phyloP scores from a whole-genome alignment of 2,888 invertebrate genomes.

The Caenorhabditis becei region DNA sequence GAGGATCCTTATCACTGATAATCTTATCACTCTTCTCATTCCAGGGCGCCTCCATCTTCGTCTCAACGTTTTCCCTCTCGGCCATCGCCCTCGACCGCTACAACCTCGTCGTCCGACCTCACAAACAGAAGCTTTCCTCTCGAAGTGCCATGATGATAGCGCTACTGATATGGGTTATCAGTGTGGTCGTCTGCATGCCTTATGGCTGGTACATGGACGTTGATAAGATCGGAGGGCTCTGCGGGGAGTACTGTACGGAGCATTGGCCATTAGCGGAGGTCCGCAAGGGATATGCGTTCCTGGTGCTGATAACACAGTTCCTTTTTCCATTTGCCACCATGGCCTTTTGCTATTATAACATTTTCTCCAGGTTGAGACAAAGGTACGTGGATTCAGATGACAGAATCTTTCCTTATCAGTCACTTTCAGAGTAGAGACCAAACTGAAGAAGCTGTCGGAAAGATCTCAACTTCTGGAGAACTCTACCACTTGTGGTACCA shows the following conservation, averaged over 20 bases:
- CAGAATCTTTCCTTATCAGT: too few species aligned
- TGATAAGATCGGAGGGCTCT: constrained; percentile 81
- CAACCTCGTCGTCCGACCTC: constrained; percentile 83
- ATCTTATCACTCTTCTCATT: not conserved
- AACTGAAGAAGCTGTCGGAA: constrained; percentile 78
- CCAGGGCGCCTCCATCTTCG: constrained; percentile 91
- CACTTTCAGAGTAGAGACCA: constrained; percentile 73
- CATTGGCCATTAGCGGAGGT: constrained; percentile 92
- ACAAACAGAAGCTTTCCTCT: constrained; percentile 72
- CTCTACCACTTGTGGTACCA: constrained; percentile 57
- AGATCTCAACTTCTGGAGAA: constrained; percentile 74
- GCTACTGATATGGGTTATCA: constrained; percentile 83
- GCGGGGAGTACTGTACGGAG: constrained; percentile 82
- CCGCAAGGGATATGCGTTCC: constrained; percentile 89
- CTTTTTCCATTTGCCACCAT: constrained; percentile 94
- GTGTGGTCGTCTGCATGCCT: constrained; percentile 91
- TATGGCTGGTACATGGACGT: constrained; percentile 89
- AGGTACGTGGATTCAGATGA: too few species aligned
- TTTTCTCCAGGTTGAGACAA: constrained; percentile 82
- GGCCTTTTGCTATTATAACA: constrained; percentile 95
- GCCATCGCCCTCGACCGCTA: constrained; percentile 94
- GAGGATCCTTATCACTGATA: not conserved
- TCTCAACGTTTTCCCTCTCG: constrained; percentile 95
- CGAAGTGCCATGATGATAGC: constrained; percentile 82
- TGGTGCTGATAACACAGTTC: constrained; percentile 93